Evolutionary conservation across 2,888 invertebrate genomes (phyloP), one percentile per base, ranked within the genome.

Genomic region (Lasioglossum figueresi): DNA sequence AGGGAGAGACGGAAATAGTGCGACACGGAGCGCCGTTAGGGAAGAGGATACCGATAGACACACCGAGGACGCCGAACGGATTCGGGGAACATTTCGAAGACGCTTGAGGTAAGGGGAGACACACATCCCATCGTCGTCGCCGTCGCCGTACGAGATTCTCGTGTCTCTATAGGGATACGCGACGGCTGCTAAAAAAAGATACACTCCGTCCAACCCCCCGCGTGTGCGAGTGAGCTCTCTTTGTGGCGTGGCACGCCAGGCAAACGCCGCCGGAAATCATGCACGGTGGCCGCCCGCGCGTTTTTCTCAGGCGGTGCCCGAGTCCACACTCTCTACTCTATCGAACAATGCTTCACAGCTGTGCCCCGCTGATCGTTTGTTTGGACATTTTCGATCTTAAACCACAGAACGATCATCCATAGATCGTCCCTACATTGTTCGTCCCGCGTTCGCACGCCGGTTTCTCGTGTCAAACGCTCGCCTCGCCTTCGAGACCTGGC

Each of bases 171-270:
- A 66, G 80, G 78, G 81, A 77, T 81, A 82, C 71, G 70, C 79
- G 74, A 79, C 70, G 74, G 76, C 70, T 83, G 84, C 89, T 85
- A 85, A 89, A 88, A 89, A 88, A 84, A 86, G 85, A 86, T 31
- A 68, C 68, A 68, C 80, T 76, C 78, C 80, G 83, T 75, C 75
- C 79, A 75, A 80, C 78, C 74, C 84, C 79, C 80, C 74, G 68
- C 70, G 82, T 77, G 86, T 75, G 85, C 31, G 63, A 63, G 85
- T 63, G 31, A 63, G 63, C 31, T 31, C 74, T 82, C 84, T 87
- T 79, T 84, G 89, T 89, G 89, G 89, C 89, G 88, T 89, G 88
- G 84, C 89, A 88, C 83, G 89, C 89, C 79, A 89, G 68, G 82
- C 83, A 72, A 88, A 81, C 86, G 89, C 84, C 85, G 86, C 89